Percentiles rank a stretch among this genome's conserved stretches.
Evolutionary conservation across 2,888 invertebrate genomes (phyloP).

Genomic region (Aphidoletes aphidimyza): DNA sequence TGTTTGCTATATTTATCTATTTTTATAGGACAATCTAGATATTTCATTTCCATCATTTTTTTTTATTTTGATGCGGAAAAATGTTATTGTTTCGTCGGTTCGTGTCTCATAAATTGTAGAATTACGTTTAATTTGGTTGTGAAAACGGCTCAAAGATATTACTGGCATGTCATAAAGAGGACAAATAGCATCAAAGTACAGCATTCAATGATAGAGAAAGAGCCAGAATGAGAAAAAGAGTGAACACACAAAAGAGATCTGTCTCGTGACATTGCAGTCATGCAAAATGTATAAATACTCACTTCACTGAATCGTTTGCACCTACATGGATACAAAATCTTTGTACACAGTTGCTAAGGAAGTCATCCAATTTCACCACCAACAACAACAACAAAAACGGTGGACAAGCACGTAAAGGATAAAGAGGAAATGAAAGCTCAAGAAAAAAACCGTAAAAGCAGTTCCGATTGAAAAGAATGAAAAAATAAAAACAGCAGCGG

Average conservation of each 20-base stretch:
- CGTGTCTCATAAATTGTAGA: too few species aligned
- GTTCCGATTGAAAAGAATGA: neutral
- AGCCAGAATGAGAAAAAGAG: neutral
- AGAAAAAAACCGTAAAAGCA: neutral
- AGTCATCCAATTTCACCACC: too few species aligned
- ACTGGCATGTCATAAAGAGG: too few species aligned
- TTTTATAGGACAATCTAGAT: too few species aligned
- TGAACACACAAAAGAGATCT: neutral
- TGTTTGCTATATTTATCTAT: too few species aligned
- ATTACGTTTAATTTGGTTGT: too few species aligned
- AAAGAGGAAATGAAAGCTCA: neutral
- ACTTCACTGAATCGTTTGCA: neutral
- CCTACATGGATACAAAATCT: neutral
- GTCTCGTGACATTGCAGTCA: conserved; percentile 10
- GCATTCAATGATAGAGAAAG: neutral
- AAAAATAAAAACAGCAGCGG: neutral
- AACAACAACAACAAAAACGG: neutral
- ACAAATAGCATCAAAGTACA: too few species aligned
- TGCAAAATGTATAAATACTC: conserved; percentile 19
- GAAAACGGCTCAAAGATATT: too few species aligned
- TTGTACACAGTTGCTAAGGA: neutral
- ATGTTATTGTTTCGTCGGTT: too few species aligned
- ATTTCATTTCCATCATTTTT: too few species aligned
- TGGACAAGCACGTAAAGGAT: neutral
- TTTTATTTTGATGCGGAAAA: too few species aligned